Conservation (phyloP, 1,140 invertebrate species). For the Venustaconcha ellipsiformis region DNA sequence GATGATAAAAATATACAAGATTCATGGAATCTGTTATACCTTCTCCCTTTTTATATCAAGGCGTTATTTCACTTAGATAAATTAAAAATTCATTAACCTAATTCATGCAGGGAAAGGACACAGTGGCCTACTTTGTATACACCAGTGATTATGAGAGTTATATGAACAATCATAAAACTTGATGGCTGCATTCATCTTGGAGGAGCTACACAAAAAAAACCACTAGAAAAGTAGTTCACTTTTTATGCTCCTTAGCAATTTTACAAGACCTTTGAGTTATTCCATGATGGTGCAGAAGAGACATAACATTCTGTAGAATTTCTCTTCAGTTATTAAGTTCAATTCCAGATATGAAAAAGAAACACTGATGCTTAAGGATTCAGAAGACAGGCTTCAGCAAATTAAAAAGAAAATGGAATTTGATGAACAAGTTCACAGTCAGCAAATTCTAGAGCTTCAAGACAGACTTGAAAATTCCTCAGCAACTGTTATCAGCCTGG, state of each 20-base stretch:
- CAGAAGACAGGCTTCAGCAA: conserved; percentile 45
- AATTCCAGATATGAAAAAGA: conserved; percentile 52
- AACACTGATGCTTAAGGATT: conserved; percentile 39
- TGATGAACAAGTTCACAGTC: conserved; percentile 41
- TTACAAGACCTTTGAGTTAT: neutral
- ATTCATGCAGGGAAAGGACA: no score
- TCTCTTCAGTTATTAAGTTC: neutral
- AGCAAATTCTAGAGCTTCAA: conserved; percentile 42
- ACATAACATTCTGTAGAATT: neutral
- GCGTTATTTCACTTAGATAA: no score
- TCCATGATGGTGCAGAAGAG: neutral
- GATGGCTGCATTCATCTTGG: neutral
- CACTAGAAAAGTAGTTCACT: neutral
- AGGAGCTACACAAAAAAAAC: neutral
- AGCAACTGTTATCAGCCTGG: conserved; percentile 49
- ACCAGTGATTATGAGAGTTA: no score
- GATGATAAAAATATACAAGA: no score
- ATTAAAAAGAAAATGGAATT: conserved; percentile 53
- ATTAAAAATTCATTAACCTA: no score
- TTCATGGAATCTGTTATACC: no score
- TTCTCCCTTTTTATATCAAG: no score
- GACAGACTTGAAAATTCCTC: conserved; percentile 41
- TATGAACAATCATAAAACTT: neutral
- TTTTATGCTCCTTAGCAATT: neutral
- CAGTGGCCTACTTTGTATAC: no score